Percentiles rank a stretch among this genome's conserved stretches.
These are phyloP conservation scores for Oreochromis mossambicus DNA, from an alignment of 2,797 vertebrate species.

Conservation along the genomic window DNA sequence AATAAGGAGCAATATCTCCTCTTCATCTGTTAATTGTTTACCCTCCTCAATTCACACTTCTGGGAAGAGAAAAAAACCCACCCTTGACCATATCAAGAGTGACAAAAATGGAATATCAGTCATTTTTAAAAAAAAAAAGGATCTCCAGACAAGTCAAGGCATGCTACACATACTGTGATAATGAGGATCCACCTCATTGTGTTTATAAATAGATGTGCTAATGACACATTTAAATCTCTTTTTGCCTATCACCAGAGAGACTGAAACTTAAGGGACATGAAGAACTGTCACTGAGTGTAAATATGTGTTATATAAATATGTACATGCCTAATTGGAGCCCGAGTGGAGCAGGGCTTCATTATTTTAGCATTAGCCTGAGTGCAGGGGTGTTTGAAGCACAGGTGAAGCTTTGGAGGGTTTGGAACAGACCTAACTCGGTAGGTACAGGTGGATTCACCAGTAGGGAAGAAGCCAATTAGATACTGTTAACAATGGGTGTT, in stretches of 20 bases:
- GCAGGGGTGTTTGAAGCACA: conserved; percentile 51
- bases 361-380: conserved; percentile 72
- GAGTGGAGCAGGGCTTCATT: conserved; percentile 63
- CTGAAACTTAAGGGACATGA: conserved; percentile 55
- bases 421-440: conserved; percentile 67
- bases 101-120: conserved; percentile 36
- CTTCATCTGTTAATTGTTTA: conserved; percentile 62
- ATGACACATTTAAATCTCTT: conserved; percentile 73
- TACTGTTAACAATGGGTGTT: conserved; percentile 74
- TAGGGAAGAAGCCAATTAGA: conserved; percentile 79
- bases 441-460: conserved; percentile 78
- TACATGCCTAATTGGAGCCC: conserved; percentile 58
- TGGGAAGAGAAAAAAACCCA: not conserved
- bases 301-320: conserved; percentile 65
- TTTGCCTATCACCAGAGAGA: conserved; percentile 47
- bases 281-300: conserved; percentile 59
- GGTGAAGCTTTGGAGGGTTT: conserved; percentile 55
- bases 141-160: conserved; percentile 58
- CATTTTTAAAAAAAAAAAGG: not conserved
- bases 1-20: conserved; percentile 18
- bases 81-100: conserved; percentile 37
- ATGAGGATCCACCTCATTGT: conserved; percentile 74
- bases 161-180: conserved; percentile 68
- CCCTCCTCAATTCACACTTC: conserved; percentile 65
- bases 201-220: conserved; percentile 79